Conservation (phyloP, 2,113 vertebrate genomes). For the Gallinago paraguaiae region DNA sequence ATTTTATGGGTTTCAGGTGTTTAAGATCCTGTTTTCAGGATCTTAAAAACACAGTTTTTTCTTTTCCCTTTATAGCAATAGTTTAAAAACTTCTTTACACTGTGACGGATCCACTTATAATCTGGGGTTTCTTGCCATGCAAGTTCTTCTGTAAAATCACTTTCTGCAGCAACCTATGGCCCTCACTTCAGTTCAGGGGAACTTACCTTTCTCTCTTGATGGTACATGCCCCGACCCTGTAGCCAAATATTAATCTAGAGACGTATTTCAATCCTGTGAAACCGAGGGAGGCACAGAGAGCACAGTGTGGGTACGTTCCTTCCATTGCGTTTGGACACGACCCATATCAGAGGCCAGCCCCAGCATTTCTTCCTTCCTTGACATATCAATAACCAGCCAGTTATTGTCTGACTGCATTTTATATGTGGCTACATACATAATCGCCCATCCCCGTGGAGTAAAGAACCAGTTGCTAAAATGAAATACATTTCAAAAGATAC, state of each 20-base stretch:
- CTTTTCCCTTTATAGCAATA: background rate
- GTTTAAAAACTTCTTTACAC: background rate
- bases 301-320: background rate
- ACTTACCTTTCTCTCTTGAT: background rate
- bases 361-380: background rate
- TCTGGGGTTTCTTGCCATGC: background rate
- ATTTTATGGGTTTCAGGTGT: conserved; percentile 4
- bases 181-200: background rate
- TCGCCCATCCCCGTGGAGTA: background rate
- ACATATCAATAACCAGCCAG: background rate
- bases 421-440: background rate
- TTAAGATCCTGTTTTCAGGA: background rate
- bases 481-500: conserved; percentile 24
- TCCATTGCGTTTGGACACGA: background rate
- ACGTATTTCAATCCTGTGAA: background rate
- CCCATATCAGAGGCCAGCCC: background rate
- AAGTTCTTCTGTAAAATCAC: background rate
- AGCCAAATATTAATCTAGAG: background rate
- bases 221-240: background rate
- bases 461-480: conserved; percentile 20
- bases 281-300: background rate
- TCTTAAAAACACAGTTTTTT: background rate
- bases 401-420: background rate
- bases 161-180: background rate
- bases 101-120: background rate